Evolutionary conservation across 2,797 vertebrate genomes (phyloP).

Genomic region (Pangasius krempfi): DNA sequence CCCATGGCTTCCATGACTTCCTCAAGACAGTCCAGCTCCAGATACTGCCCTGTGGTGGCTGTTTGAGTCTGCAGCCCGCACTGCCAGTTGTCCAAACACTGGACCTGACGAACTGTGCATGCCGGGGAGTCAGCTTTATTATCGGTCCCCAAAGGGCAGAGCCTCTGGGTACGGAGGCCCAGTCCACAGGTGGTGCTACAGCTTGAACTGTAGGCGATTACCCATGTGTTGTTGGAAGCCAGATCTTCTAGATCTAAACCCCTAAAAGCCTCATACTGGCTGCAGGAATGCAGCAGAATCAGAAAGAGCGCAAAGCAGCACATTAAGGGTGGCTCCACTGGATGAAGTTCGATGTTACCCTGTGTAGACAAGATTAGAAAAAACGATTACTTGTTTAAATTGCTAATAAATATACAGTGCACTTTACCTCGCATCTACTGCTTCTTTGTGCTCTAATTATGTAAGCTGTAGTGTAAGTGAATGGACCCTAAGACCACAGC

Average conservation of each 20-base stretch:
- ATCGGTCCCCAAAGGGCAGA: conserved; percentile 70
- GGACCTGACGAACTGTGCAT: conserved; percentile 66
- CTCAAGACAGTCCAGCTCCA: conserved; percentile 80
- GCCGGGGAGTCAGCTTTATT: conserved; percentile 37
- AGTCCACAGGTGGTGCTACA: conserved; percentile 87
- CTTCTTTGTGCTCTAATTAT: no score
- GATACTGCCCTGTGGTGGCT: conserved; percentile 57
- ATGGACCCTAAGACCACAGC: not conserved
- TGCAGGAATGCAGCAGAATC: conserved; percentile 15
- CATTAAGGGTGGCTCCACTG: not conserved
- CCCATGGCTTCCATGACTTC: conserved; percentile 60
- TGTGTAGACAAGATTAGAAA: not conserved
- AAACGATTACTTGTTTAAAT: not conserved
- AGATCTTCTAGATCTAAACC: conserved; percentile 54
- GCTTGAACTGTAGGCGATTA: conserved; percentile 66
- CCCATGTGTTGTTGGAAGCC: conserved; percentile 46
- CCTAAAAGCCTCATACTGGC: conserved; percentile 42
- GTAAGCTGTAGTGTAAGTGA: not conserved
- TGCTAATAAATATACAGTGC: not conserved
- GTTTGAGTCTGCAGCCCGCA: conserved; percentile 84
- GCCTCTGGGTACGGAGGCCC: conserved; percentile 76
- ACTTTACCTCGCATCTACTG: not conserved
- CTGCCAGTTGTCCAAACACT: conserved; percentile 74
- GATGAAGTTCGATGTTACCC: not conserved
- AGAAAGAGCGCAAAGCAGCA: conserved; percentile 21